Evolutionary conservation across 2,797 vertebrate species (phyloP), one percentile per base, ranked within the genome.

Genomic region (Rallus crepitans): DNA sequence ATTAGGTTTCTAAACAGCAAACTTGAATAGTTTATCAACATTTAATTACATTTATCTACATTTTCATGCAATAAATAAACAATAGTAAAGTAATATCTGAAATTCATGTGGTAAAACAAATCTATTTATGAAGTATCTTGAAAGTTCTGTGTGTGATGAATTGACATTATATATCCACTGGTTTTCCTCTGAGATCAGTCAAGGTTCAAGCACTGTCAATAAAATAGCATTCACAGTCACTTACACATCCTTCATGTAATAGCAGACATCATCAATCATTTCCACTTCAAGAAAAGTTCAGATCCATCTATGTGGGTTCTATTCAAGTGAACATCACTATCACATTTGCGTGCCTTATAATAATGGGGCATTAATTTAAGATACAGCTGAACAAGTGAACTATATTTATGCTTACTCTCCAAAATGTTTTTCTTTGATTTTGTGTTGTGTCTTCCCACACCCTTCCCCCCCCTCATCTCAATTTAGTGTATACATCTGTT

Each of bases 121-220:
- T 78, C 0, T 39, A 59, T 84, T 84, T 92, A 39, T 45, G 79
- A 82, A 88, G 45, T 28, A 9, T 61, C 59, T 57, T 89, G 60
- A 80, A 68, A 96, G 19, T 35, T 89, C 47, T n/a, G 70, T 53
- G 30, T 21, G 59, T 65, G 71, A 89, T 86, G 37, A 76, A 87
- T 35, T 37, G 68, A 69, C 37, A 47, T 78, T 85, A 69, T 42
- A 57, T 79, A 61, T 14, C 28, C 68, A 45, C 53, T 94, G 59
- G 85, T 95, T 94, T 87, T 56, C 75, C 77, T 93, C 40, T 92
- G 55, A 90, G 66, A 95, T 96, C 81, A 93, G 86, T 84, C 72
- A 92, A 71, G 63, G 48, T 96, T 96, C 89, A 92, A 91, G 65
- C 35, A 82, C 53, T 88, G 69, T 87, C 85, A 93, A 79, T 89